These are phyloP conservation scores for Macrobrachium rosenbergii DNA, from an alignment of 1,140 invertebrate species.

Conservation along the genomic window DNA sequence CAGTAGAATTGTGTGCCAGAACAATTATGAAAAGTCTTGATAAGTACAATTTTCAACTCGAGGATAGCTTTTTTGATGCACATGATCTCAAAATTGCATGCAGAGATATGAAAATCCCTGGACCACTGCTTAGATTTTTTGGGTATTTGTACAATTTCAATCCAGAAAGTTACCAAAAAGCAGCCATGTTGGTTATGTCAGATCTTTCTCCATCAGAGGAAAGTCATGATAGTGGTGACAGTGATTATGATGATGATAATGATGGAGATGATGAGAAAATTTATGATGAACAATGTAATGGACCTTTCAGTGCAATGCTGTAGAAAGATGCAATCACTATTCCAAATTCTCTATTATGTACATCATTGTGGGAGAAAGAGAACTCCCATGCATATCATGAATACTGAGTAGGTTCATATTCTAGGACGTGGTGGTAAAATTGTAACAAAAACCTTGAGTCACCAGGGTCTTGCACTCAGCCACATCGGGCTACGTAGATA, in stretches of 20 bases:
- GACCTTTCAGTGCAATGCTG: background rate
- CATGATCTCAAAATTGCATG: slow-evolving; percentile 5
- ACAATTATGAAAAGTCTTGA: background rate
- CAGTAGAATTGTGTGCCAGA: slow-evolving; percentile 1
- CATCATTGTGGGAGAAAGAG: slow-evolving; percentile 9
- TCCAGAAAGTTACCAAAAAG: background rate
- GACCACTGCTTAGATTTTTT: slow-evolving; percentile 4
- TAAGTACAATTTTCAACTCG: background rate
- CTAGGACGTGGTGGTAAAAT: slow-evolving; percentile 2
- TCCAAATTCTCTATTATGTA: background rate
- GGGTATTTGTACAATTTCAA: slow-evolving; percentile 11
- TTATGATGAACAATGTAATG: background rate
- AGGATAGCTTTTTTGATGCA: background rate
- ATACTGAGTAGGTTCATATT: background rate
- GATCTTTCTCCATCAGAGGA: background rate
- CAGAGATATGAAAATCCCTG: background rate
- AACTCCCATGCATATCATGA: slow-evolving; percentile 19
- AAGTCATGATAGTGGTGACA: background rate
- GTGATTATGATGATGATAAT: background rate
- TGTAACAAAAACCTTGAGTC: slow-evolving; percentile 5
- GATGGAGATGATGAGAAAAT: background rate
- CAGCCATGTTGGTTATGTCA: background rate
- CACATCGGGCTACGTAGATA: slow-evolving; percentile 6
- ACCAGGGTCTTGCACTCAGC: background rate
- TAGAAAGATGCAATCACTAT: slow-evolving; percentile 25